Conservation (phyloP, 2,113 vertebrate species). For the Toxostoma redivivum region DNA sequence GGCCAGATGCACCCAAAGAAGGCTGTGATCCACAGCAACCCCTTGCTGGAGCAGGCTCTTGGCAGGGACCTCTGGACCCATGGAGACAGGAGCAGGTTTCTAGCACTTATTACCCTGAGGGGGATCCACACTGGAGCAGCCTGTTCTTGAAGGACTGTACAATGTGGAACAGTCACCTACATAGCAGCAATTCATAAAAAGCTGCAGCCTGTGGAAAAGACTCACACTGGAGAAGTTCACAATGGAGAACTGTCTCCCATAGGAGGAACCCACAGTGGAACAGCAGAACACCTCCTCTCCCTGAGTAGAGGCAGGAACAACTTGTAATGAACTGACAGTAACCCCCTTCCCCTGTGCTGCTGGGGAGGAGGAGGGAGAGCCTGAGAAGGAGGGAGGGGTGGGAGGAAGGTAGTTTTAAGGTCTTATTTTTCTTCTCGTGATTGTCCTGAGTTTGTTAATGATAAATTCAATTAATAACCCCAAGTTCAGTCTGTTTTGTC, state of each 20-base stretch:
- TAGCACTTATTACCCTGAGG: background rate
- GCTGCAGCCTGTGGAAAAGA: background rate
- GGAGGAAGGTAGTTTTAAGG: background rate
- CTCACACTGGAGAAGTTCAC: background rate
- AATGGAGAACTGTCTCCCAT: background rate
- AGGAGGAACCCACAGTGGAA: accelerated
- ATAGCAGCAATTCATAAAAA: background rate
- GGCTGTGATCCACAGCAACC: background rate
- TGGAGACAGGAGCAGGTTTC: background rate
- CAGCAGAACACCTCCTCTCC: background rate
- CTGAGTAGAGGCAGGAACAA: background rate
- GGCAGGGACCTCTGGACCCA: background rate
- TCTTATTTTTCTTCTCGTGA: background rate
- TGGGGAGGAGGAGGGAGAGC: background rate
- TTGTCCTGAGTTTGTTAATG: background rate
- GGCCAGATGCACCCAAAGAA: background rate
- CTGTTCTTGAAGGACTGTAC: background rate
- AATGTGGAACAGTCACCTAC: background rate
- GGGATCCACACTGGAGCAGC: background rate
- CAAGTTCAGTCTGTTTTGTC: background rate
- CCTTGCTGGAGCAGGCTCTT: background rate
- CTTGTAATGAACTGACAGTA: background rate
- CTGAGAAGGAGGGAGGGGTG: background rate
- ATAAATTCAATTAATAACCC: background rate
- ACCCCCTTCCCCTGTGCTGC: background rate